These are phyloP conservation scores for Cerceris ruficornis DNA, from an alignment of 2,888 invertebrate genomes.

Conservation along the genomic window DNA sequence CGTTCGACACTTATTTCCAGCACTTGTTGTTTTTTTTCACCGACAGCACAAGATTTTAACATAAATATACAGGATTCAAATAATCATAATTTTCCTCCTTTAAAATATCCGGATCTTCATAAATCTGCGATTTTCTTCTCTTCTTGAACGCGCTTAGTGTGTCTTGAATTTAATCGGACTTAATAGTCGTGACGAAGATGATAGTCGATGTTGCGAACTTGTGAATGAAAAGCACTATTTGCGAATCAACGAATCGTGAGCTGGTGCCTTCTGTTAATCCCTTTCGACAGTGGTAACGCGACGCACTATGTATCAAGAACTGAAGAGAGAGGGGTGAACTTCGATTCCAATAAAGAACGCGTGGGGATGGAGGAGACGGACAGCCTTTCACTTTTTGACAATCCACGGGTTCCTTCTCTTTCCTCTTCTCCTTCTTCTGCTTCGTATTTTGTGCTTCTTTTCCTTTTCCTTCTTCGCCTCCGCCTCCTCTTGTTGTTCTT, in stretches of 20 bases:
- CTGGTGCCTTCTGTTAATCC: conserved; percentile 17
- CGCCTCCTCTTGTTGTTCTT: background rate
- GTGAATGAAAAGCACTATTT: conserved; percentile 59
- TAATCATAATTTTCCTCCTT: too few species aligned
- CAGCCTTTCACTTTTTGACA: conserved; percentile 81
- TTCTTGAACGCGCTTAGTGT: too few species aligned
- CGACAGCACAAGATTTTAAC: too few species aligned
- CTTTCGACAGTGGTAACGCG: conserved; percentile 20
- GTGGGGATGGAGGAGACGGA: conserved; percentile 68
- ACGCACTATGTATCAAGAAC: background rate
- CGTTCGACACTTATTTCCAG: too few species aligned
- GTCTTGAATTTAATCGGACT: too few species aligned
- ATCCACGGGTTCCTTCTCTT: conserved; percentile 29
- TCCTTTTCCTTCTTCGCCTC: conserved; percentile 27
- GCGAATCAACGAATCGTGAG: conserved; percentile 30
- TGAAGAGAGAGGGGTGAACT: conserved; percentile 27
- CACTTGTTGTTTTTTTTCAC: too few species aligned
- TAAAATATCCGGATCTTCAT: too few species aligned
- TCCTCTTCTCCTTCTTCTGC: conserved; percentile 27
- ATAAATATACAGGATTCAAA: too few species aligned
- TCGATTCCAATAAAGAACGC: conserved; percentile 65
- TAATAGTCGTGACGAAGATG: too few species aligned
- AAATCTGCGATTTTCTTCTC: too few species aligned
- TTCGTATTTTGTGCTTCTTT: conserved; percentile 16
- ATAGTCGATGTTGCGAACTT: conserved; percentile 13